A percentile compares a stretch with the other conserved stretches of the same genome.
Conservation (phyloP, 2,888 invertebrate species). For the Tiphia femorata region DNA sequence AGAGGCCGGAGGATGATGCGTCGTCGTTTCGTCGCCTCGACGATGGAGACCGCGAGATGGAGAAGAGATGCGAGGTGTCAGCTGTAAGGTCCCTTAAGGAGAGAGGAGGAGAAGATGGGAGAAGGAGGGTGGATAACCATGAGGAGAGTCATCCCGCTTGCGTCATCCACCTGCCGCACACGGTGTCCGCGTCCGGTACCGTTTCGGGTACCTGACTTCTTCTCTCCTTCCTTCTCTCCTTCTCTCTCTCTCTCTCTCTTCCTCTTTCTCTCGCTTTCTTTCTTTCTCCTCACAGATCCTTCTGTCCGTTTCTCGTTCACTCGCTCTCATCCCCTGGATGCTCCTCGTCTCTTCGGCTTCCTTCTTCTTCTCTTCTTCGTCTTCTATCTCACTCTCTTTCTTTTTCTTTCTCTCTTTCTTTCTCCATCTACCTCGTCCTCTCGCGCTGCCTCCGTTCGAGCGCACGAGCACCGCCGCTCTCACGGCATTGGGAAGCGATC, state of each 20-base stretch:
- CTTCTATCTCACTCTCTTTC: not conserved
- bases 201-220: constrained; percentile 29
- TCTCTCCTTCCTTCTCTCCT: constrained; percentile 1
- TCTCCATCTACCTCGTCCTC: no score
- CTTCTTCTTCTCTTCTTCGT: no score
- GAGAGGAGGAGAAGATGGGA: constrained; percentile 10
- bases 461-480: not conserved
- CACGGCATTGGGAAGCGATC: constrained; percentile 2
- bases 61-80: constrained; percentile 29
- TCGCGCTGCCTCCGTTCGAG: not conserved
- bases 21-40: no score
- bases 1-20: no score
- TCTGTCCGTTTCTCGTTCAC: not conserved
- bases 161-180: constrained; percentile 43
- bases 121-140: constrained; percentile 22
- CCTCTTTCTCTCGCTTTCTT: not conserved
- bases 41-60: not conserved
- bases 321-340: not conserved
- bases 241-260: not conserved
- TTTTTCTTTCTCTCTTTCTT: not conserved
- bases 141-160: constrained; percentile 38
- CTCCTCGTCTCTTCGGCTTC: not conserved
- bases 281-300: not conserved
- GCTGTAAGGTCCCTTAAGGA: constrained; percentile 26
- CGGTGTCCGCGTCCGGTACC: constrained; percentile 33